These are phyloP conservation scores for Pelecanoides urinatrix DNA, from an alignment of 2,113 vertebrate genomes.

Conservation along the genomic window DNA sequence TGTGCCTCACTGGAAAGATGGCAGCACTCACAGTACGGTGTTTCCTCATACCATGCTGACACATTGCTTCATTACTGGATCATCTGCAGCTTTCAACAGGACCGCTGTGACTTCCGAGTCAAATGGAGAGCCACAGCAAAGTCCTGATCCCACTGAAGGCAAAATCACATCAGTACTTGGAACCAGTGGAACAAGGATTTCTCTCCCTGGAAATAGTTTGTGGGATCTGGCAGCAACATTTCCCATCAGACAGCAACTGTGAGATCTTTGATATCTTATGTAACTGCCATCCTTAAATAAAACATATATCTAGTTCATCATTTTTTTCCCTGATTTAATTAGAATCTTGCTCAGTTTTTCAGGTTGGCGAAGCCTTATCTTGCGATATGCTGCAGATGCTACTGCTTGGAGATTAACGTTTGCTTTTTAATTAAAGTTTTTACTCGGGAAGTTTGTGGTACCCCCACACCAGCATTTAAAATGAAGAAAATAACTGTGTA, in stretches of 20 bases:
- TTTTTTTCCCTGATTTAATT: conserved; percentile 42
- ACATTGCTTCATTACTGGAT: background rate
- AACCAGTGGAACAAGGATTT: background rate
- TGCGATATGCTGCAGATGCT: conserved; percentile 31
- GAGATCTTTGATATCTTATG: conserved; percentile 42
- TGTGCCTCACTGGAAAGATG: background rate
- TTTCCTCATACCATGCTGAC: background rate
- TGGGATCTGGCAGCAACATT: conserved; percentile 23
- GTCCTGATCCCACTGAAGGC: rapidly evolving
- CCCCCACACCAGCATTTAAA: conserved; percentile 22
- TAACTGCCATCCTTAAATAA: conserved; percentile 55
- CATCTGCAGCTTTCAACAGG: background rate
- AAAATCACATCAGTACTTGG: background rate
- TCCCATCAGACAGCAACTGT: conserved; percentile 11
- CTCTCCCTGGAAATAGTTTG: background rate
- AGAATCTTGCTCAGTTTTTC: conserved; percentile 33
- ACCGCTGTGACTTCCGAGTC: background rate
- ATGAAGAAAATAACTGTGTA: background rate
- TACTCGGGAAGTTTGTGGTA: conserved; percentile 13
- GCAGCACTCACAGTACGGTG: background rate
- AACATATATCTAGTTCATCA: background rate
- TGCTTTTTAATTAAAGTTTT: conserved; percentile 58
- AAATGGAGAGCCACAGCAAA: background rate
- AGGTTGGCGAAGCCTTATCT: conserved; percentile 40
- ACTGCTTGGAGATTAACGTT: conserved; percentile 21